These are phyloP conservation scores for Pyrrhia umbra DNA, from an alignment of 2,888 invertebrate genomes.

Conservation along the genomic window DNA sequence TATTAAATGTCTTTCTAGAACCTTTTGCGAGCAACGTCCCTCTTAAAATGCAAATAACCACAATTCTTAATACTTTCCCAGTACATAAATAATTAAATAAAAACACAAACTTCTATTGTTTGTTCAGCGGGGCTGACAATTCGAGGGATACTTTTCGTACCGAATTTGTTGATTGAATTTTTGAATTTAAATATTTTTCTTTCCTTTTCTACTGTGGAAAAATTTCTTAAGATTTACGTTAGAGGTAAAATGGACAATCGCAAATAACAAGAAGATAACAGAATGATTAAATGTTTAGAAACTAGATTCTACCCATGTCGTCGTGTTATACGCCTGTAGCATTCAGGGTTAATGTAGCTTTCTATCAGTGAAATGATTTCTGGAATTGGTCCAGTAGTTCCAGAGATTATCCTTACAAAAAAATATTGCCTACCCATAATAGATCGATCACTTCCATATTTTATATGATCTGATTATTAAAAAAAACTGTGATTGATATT, in stretches of 20 bases:
- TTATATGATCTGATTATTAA: too few species aligned
- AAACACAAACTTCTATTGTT: conserved; percentile 22
- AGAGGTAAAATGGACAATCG: not conserved
- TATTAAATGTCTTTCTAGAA: not conserved
- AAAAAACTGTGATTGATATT: too few species aligned
- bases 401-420: too few species aligned
- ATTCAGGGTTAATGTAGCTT: too few species aligned
- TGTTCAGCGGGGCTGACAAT: conserved; percentile 8
- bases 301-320: too few species aligned
- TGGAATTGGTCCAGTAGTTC: too few species aligned
- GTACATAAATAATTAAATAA: conserved; percentile 6
- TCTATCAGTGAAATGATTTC: too few species aligned
- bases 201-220: conserved; percentile 4
- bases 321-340: too few species aligned
- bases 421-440: too few species aligned
- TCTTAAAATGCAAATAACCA: conserved; percentile 9
- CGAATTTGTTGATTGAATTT: conserved; percentile 25
- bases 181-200: conserved; percentile 30
- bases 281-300: too few species aligned
- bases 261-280: too few species aligned
- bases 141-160: conserved; percentile 5
- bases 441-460: too few species aligned
- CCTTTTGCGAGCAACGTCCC: not conserved
- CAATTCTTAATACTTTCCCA: conserved; percentile 5
- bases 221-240: not conserved